Conservation (phyloP, 2,888 invertebrate genomes). For the Lasioglossum pauxillum region DNA sequence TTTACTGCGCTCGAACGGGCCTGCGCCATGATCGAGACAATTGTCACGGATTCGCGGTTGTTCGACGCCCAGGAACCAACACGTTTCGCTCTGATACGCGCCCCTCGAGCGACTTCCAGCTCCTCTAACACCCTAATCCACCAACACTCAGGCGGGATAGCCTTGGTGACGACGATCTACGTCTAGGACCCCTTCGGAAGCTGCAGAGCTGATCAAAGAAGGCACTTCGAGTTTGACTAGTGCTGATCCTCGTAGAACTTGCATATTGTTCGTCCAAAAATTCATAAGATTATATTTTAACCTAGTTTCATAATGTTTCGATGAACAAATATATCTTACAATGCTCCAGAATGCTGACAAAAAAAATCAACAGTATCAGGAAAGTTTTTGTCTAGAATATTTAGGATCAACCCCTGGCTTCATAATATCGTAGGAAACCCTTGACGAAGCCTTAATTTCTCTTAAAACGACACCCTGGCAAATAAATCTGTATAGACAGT, state of each 20-base stretch:
- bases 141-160: neutral
- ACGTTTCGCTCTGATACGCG: neutral
- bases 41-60: slow-evolving; percentile 37
- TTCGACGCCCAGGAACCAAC: neutral
- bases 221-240: neutral
- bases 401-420: no score
- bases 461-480: neutral
- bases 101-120: neutral
- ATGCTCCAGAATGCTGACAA: no score
- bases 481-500: neutral
- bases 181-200: neutral
- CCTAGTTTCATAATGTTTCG: neutral
- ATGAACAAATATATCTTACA: neutral
- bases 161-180: neutral
- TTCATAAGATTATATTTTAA: neutral
- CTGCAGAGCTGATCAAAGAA: neutral
- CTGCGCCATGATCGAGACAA: slow-evolving; percentile 39
- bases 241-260: no score
- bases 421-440: no score
- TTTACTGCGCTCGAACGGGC: slow-evolving; percentile 27
- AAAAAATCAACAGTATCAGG: no score
- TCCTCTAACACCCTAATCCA: neutral
- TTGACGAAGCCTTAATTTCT: neutral
- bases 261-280: neutral
- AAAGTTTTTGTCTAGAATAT: no score